These are phyloP conservation scores for Labeo rohita DNA, from an alignment of 2,113 vertebrate genomes.

Conservation along the genomic window DNA sequence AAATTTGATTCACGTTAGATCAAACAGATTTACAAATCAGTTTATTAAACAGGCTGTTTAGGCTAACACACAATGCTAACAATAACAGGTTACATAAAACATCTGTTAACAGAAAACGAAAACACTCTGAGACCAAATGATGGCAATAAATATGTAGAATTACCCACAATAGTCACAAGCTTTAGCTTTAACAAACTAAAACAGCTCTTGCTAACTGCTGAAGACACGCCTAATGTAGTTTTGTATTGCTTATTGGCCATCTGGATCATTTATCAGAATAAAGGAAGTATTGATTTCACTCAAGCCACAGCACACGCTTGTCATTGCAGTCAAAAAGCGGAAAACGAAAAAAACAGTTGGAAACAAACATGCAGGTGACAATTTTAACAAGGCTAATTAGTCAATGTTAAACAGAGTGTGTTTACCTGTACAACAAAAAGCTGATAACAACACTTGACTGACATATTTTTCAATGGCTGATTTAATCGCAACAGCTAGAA, in stretches of 20 bases:
- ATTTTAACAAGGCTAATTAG: neutral
- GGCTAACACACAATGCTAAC: neutral
- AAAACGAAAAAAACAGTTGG: neutral
- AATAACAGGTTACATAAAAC: neutral
- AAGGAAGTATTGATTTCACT: neutral
- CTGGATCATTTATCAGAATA: neutral
- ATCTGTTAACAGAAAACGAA: constrained; percentile 2
- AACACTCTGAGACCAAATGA: neutral
- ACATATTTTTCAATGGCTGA: no score
- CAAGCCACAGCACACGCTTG: neutral
- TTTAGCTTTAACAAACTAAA: constrained; percentile 2
- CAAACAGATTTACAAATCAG: neutral
- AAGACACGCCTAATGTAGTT: neutral
- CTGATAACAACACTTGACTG: no score
- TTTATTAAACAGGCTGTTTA: neutral
- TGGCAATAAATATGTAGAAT: neutral
- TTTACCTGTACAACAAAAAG: no score
- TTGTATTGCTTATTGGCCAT: constrained; percentile 31
- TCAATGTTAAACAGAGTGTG: no score
- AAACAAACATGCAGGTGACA: neutral
- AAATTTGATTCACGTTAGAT: neutral
- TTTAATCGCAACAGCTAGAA: no score
- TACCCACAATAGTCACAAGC: neutral
- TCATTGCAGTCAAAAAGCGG: neutral
- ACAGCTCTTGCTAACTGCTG: neutral